These are phyloP conservation scores for Ophiothrix spiculata DNA, from an alignment of 35 echinoderm and acorn worm genomes.

Conservation along the genomic window DNA sequence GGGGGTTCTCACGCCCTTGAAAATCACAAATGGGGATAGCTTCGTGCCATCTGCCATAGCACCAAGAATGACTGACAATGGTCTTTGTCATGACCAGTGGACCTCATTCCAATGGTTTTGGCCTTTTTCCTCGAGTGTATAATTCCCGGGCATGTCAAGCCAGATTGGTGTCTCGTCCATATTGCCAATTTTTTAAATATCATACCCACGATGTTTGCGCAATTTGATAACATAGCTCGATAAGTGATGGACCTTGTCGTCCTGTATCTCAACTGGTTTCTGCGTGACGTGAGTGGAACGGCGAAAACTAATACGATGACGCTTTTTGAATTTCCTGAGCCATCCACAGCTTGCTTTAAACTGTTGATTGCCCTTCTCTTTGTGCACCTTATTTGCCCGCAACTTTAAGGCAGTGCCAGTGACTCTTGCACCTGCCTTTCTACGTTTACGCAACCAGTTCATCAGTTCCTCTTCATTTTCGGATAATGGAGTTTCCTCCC, in stretches of 20 bases:
- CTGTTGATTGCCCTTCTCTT: neutral
- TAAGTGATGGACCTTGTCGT: neutral
- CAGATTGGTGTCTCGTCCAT: constrained; percentile 17
- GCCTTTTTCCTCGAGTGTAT: neutral
- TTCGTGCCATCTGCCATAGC: constrained; percentile 8
- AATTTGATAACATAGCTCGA: neutral
- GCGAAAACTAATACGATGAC: neutral
- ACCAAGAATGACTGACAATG: neutral
- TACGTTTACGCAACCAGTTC: neutral
- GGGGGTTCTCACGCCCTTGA: neutral
- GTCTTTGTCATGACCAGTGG: constrained; percentile 17
- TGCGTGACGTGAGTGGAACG: neutral
- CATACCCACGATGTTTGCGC: neutral
- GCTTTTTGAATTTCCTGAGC: neutral
- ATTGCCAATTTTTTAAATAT: neutral
- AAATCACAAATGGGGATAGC: neutral
- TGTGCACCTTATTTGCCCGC: neutral
- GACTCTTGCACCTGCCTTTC: neutral
- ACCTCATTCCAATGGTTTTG: neutral
- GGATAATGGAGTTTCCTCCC: neutral
- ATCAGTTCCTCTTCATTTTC: neutral
- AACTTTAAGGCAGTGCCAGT: neutral
- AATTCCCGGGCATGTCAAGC: neutral
- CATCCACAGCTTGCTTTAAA: neutral
- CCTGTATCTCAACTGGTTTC: too few relatives aligned